These are phyloP conservation scores for Brachirus orientalis DNA, from an alignment of 2,113 vertebrate species.

Conservation along the genomic window DNA sequence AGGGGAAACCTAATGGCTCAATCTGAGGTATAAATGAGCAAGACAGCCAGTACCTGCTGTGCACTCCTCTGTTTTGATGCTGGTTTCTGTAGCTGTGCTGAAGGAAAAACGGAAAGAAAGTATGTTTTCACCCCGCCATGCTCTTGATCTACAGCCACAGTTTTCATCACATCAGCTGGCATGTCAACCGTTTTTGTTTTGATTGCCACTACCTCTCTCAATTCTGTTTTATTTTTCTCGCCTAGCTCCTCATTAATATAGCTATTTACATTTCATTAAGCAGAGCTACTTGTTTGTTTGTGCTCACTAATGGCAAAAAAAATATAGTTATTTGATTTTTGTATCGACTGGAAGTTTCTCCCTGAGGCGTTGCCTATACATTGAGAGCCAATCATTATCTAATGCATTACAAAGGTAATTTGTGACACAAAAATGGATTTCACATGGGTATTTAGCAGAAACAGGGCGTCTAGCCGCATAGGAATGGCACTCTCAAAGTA, in stretches of 20 bases:
- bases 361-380: conserved; percentile 24
- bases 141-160: neutral
- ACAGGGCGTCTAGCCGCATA: conserved; percentile 11
- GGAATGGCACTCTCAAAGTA: conserved; percentile 64
- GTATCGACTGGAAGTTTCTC: conserved; percentile 12
- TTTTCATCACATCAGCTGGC: conserved; percentile 41
- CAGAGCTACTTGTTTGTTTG: conserved; percentile 10
- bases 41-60: conserved; percentile 41
- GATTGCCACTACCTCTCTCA: conserved; percentile 20
- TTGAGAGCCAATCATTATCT: conserved; percentile 26
- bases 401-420: conserved; percentile 35
- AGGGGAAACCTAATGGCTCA: conserved; percentile 58
- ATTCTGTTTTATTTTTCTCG: neutral
- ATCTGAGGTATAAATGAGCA: conserved; percentile 46
- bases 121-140: neutral
- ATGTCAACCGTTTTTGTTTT: conserved; percentile 20
- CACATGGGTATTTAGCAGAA: conserved; percentile 29
- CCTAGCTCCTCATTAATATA: conserved; percentile 25
- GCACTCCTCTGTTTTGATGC: conserved; percentile 44
- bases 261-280: conserved; percentile 46
- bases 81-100: conserved; percentile 16
- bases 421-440: conserved; percentile 36
- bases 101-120: neutral
- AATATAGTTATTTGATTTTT: conserved; percentile 37
- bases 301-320: conserved; percentile 29